Evolutionary conservation across 2,888 invertebrate genomes (phyloP).

Genomic region (Euzetes globulus): DNA sequence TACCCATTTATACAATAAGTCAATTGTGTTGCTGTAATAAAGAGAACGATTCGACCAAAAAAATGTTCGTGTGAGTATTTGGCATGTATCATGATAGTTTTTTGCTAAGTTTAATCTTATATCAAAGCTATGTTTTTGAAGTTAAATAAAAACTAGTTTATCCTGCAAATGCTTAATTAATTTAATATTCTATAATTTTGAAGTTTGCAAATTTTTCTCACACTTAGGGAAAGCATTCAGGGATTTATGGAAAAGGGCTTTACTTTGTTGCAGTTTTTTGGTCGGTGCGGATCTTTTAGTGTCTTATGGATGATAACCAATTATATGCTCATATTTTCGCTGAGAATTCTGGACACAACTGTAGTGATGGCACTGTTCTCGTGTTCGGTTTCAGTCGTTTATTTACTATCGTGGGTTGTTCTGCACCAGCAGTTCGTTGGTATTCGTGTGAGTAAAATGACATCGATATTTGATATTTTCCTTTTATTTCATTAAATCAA

Average conservation of each 20-base stretch:
- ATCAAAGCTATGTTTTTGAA: no score
- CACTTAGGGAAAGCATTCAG: conserved; percentile 68
- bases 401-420: conserved; percentile 89
- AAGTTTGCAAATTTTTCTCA: not conserved
- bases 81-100: no score
- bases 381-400: conserved; percentile 84
- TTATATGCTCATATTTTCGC: conserved; percentile 80
- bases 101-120: no score
- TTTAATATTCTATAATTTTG: no score
- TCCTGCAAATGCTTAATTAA: no score
- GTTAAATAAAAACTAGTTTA: no score
- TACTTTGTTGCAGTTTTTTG: conserved; percentile 67
- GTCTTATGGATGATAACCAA: conserved; percentile 81
- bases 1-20: conserved; percentile 47
- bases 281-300: conserved; percentile 77
- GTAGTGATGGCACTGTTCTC: conserved; percentile 88
- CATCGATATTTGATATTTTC: not conserved
- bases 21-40: conserved; percentile 31
- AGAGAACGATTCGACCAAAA: conserved; percentile 31
- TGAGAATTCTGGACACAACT: conserved; percentile 76
- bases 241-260: conserved; percentile 85
- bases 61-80: conserved; percentile 31
- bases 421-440: conserved; percentile 94
- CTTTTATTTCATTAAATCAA: not conserved
- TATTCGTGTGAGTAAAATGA: conserved; percentile 59